Evolutionary conservation across 2,113 vertebrate genomes (phyloP), one percentile per base, ranked within the genome.

Genomic region (Gasterosteus aculeatus): DNA sequence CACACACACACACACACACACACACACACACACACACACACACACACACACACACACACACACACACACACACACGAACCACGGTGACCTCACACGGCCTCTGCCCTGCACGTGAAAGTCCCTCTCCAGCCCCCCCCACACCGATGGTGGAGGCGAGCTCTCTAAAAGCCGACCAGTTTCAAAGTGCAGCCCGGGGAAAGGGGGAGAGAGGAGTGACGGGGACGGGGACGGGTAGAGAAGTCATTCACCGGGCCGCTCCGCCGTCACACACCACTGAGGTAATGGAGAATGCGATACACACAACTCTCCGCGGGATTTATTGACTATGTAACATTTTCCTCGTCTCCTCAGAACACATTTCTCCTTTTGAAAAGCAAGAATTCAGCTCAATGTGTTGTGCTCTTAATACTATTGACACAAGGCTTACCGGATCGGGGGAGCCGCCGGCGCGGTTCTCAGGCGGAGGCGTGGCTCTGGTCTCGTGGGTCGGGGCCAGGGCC

Each of bases 161-260:
- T 84, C 83, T 18, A 80, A 86, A 51, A 69, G 53, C 49, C 1
- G 26, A 71, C 46, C 56, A 63, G 79, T 84, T 35, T 74, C 63
- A 85, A 81, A 91, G 83, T 72, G 44, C 57, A 75, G 87, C 91
- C 91, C 91, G 10, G 44, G 15, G 72, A 85, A 68, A 2, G 4
- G 67, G 42, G 3, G 42, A 5, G 12, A 75, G 42, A 70, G 88
- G 64, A n/a, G 3, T 6, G 67, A 33, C 33, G 33, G 33, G 3
- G 80, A 75, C 73, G 35, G 69, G 70, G 75, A 75, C 73, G 35
- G 66, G 70, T 76, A 67, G 53, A 78, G 15, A 65, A 67, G 64
- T 8, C 7, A 26, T 26, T 67, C 57, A 68, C 35, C 33, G n/a
- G 49, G 19, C 44, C 51, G 41, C 29, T 56, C 42, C 15, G 2